Conservation (phyloP, 2,888 invertebrate genomes). For the Ptychoptera albimana region DNA sequence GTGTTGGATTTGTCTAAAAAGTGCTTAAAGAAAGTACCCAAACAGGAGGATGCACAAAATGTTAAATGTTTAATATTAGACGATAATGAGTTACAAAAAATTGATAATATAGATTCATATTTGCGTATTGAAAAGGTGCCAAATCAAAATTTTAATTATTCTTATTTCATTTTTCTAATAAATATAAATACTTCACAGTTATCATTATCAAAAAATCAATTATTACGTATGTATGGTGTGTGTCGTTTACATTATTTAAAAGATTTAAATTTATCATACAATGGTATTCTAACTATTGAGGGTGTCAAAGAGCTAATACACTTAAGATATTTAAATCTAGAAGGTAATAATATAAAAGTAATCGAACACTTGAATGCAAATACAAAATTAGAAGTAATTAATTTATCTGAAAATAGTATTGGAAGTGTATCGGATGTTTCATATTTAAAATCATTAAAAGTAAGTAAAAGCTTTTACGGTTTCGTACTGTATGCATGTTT, state of each 20-base stretch:
- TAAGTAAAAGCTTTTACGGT: constrained; percentile 25
- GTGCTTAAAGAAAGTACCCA: constrained; percentile 66
- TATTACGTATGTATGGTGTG: constrained; percentile 77
- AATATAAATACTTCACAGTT: constrained; percentile 40
- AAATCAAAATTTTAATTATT: not conserved
- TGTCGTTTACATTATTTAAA: constrained; percentile 64
- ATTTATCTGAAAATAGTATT: constrained; percentile 80
- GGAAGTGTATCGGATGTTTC: constrained; percentile 72
- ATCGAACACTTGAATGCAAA: constrained; percentile 79
- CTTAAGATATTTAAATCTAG: constrained; percentile 64
- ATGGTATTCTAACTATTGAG: constrained; percentile 78
- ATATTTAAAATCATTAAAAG: constrained; percentile 66
- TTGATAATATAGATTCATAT: constrained; percentile 77
- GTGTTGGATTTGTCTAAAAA: constrained; percentile 62
- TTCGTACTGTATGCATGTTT: constrained; percentile 6
- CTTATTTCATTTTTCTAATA: constrained; percentile 5
- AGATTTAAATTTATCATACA: constrained; percentile 69
- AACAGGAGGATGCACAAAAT: constrained; percentile 46
- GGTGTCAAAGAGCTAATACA: constrained; percentile 72
- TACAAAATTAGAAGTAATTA: constrained; percentile 63
- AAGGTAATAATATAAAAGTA: constrained; percentile 85
- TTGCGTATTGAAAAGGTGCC: constrained; percentile 59
- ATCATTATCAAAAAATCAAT: constrained; percentile 69
- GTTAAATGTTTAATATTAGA: constrained; percentile 60
- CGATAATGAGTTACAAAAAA: constrained; percentile 72